Conservation (phyloP, 2,888 invertebrate species). For the Napeogenes sylphis region DNA sequence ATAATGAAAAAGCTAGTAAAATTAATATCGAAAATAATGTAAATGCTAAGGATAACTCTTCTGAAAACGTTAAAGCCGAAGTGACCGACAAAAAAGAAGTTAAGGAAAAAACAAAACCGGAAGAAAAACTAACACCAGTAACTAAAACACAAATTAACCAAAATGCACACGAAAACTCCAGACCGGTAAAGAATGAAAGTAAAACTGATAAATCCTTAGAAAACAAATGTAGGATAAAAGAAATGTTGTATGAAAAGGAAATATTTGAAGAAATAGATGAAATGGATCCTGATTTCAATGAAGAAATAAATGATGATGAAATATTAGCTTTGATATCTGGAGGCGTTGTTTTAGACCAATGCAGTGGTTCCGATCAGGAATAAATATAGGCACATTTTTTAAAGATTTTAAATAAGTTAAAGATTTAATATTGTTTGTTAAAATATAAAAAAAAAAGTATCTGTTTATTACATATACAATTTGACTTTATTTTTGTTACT, state of each 20-base stretch:
- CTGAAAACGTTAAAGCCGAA: not conserved
- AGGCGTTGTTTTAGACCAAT: conserved; percentile 63
- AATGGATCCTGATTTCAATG: conserved; percentile 19
- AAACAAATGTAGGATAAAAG: not conserved
- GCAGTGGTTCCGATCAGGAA: conserved; percentile 57
- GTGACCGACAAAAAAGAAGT: not conserved
- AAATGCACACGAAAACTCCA: not conserved
- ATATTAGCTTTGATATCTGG: conserved; percentile 59
- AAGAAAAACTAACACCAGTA: conserved; percentile 14
- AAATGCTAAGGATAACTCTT: not conserved
- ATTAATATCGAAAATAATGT: conserved; percentile 11
- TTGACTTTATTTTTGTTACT: too few relatives aligned
- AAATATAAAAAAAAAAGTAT: too few relatives aligned
- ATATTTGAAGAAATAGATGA: conserved; percentile 10
- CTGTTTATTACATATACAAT: too few relatives aligned
- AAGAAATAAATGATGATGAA: conserved; percentile 57
- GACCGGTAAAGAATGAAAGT: conserved; percentile 6
- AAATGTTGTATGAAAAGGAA: not conserved
- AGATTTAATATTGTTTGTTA: not conserved
- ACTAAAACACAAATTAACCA: not conserved
- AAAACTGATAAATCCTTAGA: conserved; percentile 8
- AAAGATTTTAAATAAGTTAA: not conserved
- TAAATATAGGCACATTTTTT: conserved; percentile 10
- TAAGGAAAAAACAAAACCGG: conserved; percentile 4
- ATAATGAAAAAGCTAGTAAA: conserved; percentile 1